Percentiles rank a stretch among this genome's conserved stretches.
phyloP scores from a whole-genome alignment of 1,140 invertebrate species.

The Zaprionus vittiger region DNA sequence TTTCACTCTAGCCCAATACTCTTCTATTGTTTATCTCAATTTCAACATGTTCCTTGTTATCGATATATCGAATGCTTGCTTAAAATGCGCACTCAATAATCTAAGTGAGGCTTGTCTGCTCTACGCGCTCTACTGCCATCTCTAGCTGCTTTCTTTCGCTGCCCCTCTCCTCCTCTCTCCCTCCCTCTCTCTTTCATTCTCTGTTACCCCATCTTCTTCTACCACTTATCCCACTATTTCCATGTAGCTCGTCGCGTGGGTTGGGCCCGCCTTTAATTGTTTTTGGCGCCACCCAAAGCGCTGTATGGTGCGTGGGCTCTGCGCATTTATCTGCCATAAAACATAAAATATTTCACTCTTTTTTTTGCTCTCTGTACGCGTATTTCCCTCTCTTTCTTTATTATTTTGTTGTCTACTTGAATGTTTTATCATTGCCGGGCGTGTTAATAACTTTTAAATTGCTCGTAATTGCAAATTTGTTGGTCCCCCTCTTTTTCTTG shows the following conservation, averaged over 20 bases:
- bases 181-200: background rate
- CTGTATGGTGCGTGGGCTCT: constrained; percentile 40
- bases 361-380: background rate
- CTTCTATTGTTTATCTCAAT: too few relatives aligned
- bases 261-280: constrained; percentile 66
- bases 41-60: background rate
- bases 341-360: constrained; percentile 24
- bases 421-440: constrained; percentile 52
- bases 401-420: constrained; percentile 30
- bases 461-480: constrained; percentile 71
- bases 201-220: background rate
- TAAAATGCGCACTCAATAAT: background rate
- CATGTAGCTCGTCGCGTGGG: constrained; percentile 38
- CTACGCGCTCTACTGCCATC: background rate
- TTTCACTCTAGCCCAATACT: too few relatives aligned
- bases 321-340: constrained; percentile 14
- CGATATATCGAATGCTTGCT: background rate
- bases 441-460: constrained; percentile 77
- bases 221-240: background rate
- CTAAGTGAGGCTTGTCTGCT: background rate
- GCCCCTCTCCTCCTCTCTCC: background rate
- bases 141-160: background rate
- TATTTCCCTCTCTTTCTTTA: constrained; percentile 17
- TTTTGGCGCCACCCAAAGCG: constrained; percentile 54
- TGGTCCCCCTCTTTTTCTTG: constrained; percentile 14